Percentiles rank a stretch among this genome's conserved stretches.
These are phyloP conservation scores for Invenusta paracnida DNA, from an alignment of 2,888 invertebrate genomes.

Conservation along the genomic window DNA sequence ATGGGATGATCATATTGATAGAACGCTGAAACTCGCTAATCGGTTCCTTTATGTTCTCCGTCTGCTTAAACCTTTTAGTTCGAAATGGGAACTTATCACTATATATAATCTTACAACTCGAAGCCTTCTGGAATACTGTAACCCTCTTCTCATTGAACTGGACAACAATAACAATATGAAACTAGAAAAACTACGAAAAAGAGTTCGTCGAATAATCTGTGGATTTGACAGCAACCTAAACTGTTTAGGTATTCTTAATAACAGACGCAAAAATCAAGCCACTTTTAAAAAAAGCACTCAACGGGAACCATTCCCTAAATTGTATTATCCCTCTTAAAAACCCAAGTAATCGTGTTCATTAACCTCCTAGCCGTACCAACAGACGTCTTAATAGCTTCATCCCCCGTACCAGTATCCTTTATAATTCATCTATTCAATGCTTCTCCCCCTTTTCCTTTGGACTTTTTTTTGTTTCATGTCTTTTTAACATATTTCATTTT, in stretches of 20 bases:
- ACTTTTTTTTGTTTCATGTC: no score
- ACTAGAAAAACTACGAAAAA: background rate
- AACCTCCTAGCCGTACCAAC: background rate
- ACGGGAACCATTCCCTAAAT: background rate
- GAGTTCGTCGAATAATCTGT: no score
- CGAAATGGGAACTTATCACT: background rate
- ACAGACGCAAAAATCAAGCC: background rate
- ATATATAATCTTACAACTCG: background rate
- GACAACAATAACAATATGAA: background rate
- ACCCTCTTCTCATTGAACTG: background rate
- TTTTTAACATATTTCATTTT: no score
- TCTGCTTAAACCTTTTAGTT: background rate
- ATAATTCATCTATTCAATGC: background rate
- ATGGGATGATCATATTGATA: background rate
- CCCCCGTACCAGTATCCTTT: conserved; percentile 5
- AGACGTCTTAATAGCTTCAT: background rate
- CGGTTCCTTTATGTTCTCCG: background rate
- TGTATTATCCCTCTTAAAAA: background rate
- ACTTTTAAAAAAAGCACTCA: background rate
- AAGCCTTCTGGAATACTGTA: conserved; percentile 6
- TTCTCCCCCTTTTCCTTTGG: no score
- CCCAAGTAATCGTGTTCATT: background rate
- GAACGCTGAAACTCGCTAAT: background rate
- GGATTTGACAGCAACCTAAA: no score
- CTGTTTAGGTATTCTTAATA: background rate